phyloP scores from a whole-genome alignment of 2,113 vertebrate genomes.

The Tyto alba region DNA sequence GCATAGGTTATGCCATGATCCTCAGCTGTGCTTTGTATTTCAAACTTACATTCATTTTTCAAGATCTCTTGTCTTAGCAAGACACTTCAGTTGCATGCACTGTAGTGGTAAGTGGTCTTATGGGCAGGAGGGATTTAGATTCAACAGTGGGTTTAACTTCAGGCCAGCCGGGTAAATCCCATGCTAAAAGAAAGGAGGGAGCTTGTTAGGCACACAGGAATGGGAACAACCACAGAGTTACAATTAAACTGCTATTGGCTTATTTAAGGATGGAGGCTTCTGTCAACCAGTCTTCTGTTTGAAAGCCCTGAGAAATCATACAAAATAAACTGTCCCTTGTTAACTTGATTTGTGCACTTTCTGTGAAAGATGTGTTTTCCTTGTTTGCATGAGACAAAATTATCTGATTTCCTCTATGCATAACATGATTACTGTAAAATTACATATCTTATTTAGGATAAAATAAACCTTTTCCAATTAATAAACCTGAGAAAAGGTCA shows the following conservation, averaged over 20 bases:
- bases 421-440: not conserved
- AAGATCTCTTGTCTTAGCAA: not conserved
- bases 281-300: conserved; percentile 2
- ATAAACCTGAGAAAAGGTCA: conserved; percentile 49
- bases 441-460: conserved; percentile 4
- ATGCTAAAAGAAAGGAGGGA: not conserved
- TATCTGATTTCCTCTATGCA: not conserved
- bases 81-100: not conserved
- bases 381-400: not conserved
- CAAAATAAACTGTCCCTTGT: conserved; percentile 2
- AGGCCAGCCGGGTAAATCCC: not conserved
- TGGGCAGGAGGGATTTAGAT: not conserved
- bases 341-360: conserved; percentile 33
- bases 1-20: not conserved
- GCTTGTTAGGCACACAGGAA: not conserved
- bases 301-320: conserved; percentile 22
- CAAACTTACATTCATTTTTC: not conserved
- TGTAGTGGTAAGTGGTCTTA: not conserved
- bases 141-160: not conserved
- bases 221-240: not conserved
- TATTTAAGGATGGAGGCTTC: not conserved
- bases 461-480: conserved; percentile 51
- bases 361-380: conserved; percentile 22
- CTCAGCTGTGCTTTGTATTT: not conserved
- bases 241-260: not conserved